Base-by-base conservation (phyloP, 35 echinoderm and acorn worm species). In the Ophioderma brevispina region DNA sequence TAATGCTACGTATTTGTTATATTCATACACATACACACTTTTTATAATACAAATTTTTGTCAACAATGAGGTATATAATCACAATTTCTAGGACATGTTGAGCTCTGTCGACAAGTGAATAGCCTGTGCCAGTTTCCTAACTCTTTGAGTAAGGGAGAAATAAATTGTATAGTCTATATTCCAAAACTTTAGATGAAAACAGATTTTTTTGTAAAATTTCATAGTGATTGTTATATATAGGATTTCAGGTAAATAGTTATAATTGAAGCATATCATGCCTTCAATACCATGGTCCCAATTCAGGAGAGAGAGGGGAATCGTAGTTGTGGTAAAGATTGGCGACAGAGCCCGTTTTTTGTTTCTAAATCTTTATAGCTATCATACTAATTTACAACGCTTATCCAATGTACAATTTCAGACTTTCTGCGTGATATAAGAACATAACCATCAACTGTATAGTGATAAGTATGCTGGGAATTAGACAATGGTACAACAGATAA, bases 21-120 rank as follows among this genome's bases (percentile, higher is more conserved):
- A 70, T 70, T 70, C 59, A 70, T 70, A 70, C 59, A 70, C 59
- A 70, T 70, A 70, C 59, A 70, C 59, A 70, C 59, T 70, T 70
- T 70, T 70, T 70, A 18, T 70, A 70, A 15, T 3, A 70, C n/a
- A 70, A 8, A 70, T 15, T 70, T 70, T 70, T 25, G 59, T 70
- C 15, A 70, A 70, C 59, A 70, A 70, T 70, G 59, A 70, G 59
- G 59, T 70, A 70, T 70, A 70, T 70, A 70, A 70, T 70, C 59
- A 70, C 59, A 70, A 70, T 70, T 70, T 30, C 59, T 70, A 25
- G 59, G 59, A 70, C n/a, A 15, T 30, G 41, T 46, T 13, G 59
- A 70, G 59, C 23, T 70, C n/a, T 70, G 59, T 30, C 28, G 2
- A 25, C 59, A 70, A 70, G 28, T 25, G 10, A 70, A 13, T 2